Evolutionary conservation across 2,888 invertebrate species (phyloP).

Genomic region (Elysia crispata): DNA sequence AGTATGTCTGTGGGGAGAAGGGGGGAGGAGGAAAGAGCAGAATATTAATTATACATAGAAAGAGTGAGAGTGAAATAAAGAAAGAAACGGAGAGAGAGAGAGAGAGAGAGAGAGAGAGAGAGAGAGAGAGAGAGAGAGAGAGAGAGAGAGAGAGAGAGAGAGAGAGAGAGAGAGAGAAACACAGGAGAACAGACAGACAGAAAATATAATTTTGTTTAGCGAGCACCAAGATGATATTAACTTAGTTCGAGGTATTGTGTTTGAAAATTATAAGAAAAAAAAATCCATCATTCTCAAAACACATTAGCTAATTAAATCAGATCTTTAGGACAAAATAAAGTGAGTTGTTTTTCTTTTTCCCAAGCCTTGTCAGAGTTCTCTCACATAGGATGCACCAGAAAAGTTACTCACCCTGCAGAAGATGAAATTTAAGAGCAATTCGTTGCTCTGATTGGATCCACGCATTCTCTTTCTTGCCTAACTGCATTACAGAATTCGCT

Average conservation of each 20-base stretch:
- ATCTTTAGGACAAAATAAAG: not conserved
- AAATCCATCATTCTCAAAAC: no score
- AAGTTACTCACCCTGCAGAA: no score
- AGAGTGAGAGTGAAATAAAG: conserved; percentile 11
- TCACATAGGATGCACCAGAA: no score
- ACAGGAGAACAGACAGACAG: not conserved
- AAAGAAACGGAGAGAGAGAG: conserved; percentile 10
- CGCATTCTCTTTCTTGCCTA: no score
- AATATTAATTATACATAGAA: conserved; percentile 5
- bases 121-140: not conserved
- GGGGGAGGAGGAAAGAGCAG: conserved; percentile 21
- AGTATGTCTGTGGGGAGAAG: not conserved
- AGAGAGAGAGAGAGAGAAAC: not conserved
- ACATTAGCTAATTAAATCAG: no score
- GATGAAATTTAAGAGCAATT: no score
- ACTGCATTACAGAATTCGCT: no score
- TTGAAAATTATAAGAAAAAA: no score
- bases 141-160: not conserved
- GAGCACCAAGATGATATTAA: no score
- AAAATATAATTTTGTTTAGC: not conserved
- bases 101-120: conserved; percentile 13
- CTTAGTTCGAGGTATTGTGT: no score
- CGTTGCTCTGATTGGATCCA: no score
- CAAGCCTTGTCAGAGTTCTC: not conserved
- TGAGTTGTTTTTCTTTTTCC: not conserved